phyloP scores from a whole-genome alignment of 2,797 vertebrate species.

The Pantherophis alleghaniensis region DNA sequence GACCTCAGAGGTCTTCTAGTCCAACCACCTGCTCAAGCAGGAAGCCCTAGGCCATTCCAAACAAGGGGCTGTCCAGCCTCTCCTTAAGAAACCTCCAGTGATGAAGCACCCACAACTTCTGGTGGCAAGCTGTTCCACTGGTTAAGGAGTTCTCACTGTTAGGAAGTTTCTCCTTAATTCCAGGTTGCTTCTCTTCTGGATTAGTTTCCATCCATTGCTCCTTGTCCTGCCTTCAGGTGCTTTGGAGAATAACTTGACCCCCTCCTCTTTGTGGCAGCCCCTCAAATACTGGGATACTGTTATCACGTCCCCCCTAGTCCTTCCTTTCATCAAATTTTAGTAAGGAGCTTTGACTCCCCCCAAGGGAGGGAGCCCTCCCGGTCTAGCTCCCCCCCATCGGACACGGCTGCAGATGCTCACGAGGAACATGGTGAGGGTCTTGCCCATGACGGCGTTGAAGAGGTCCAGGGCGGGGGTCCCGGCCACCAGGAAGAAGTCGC shows the following conservation, averaged over 20 bases:
- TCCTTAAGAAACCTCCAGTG: too few species aligned
- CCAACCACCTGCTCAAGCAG: too few species aligned
- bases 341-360: not conserved
- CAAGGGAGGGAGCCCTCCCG: not conserved
- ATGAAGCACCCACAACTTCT: not conserved
- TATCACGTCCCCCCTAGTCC: rapidly evolving
- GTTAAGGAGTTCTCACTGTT: not conserved
- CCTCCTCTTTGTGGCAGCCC: too few species aligned
- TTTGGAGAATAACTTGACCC: too few species aligned
- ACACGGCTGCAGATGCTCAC: slow-evolving; percentile 41
- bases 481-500: slow-evolving; percentile 87
- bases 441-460: slow-evolving; percentile 91
- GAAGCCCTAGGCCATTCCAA: too few species aligned
- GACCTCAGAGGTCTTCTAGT: too few species aligned
- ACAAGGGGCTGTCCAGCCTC: too few species aligned
- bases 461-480: slow-evolving; percentile 85
- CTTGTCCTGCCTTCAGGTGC: too few species aligned
- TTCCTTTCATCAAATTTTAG: not conserved
- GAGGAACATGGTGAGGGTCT: slow-evolving; percentile 87
- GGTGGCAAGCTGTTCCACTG: rapidly evolving
- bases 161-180: not conserved
- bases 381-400: rapidly evolving
- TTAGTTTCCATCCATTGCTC: too few species aligned
- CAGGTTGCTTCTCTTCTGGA: not conserved
- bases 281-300: not conserved